phyloP scores from a whole-genome alignment of 1,140 invertebrate genomes.

The Idris sp. region DNA sequence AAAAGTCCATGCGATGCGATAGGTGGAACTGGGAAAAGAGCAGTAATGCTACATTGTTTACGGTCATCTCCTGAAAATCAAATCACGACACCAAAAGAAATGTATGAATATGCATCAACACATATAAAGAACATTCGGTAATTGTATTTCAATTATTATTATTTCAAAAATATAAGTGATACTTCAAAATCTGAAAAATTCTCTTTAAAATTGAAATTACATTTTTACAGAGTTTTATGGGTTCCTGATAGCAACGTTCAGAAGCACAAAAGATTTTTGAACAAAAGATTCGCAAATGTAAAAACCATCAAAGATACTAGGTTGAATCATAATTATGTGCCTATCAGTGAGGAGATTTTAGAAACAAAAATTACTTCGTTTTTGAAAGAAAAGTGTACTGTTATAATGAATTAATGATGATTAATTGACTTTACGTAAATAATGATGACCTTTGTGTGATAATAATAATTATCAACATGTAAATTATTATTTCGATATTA shows the following conservation, averaged over 20 bases:
- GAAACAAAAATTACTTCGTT: no score
- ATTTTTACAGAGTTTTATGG: constrained; percentile 11
- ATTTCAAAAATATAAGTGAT: no score
- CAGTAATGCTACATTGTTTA: constrained; percentile 34
- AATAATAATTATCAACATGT: no score
- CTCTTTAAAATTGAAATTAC: no score
- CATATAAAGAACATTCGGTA: constrained; percentile 14
- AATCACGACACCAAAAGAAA: constrained; percentile 27
- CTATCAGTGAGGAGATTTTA: no score
- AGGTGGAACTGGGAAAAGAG: constrained; percentile 44
- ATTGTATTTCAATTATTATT: not conserved
- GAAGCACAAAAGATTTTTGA: constrained; percentile 6
- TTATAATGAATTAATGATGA: no score
- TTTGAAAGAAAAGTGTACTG: no score
- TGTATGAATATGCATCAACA: constrained; percentile 13
- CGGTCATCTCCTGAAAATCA: constrained; percentile 26
- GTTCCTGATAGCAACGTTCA: constrained; percentile 3
- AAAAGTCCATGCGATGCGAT: constrained; percentile 59
- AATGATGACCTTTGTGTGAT: no score
- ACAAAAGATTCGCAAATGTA: not conserved
- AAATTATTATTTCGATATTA: no score
- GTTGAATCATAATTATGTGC: not conserved
- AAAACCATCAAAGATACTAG: constrained; percentile 21
- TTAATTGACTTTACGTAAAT: no score
- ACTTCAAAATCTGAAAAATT: no score